Percentiles rank a stretch among this genome's conserved stretches.
Evolutionary conservation across 2,113 vertebrate species (phyloP).

Genomic region (Coracopsis vasa): DNA sequence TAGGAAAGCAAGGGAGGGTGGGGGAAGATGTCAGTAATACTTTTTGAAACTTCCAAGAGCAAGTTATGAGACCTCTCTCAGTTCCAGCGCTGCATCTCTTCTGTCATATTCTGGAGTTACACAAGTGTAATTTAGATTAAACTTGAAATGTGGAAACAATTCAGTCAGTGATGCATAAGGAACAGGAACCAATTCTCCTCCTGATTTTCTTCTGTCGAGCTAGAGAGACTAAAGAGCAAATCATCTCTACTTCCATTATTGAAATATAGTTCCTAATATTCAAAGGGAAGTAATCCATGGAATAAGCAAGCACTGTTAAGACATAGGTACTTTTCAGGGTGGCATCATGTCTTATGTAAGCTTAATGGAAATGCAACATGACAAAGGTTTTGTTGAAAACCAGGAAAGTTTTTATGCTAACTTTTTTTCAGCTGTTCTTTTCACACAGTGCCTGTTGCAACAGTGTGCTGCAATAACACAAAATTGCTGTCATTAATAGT

Average conservation of each 20-base stretch:
- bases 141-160: constrained; percentile 41
- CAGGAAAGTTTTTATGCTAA: background rate
- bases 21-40: background rate
- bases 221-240: background rate
- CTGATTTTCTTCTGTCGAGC: background rate
- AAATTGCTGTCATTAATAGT: background rate
- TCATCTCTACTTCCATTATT: background rate
- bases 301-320: background rate
- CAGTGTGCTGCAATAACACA: background rate
- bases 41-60: background rate
- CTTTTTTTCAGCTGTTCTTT: background rate
- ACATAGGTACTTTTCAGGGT: background rate
- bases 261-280: background rate
- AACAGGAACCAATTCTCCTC: constrained; percentile 1
- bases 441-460: background rate
- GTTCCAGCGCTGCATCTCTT: background rate
- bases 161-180: background rate
- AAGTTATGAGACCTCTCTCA: background rate
- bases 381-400: background rate
- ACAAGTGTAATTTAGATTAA: constrained; percentile 13
- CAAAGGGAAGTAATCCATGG: background rate
- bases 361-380: background rate
- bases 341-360: background rate
- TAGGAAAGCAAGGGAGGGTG: background rate
- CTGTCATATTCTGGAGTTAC: background rate